A percentile compares a stretch with the other conserved stretches of the same genome.
Conservation (phyloP, 2,797 vertebrate genomes). For the Basileuterus tristriatus region DNA sequence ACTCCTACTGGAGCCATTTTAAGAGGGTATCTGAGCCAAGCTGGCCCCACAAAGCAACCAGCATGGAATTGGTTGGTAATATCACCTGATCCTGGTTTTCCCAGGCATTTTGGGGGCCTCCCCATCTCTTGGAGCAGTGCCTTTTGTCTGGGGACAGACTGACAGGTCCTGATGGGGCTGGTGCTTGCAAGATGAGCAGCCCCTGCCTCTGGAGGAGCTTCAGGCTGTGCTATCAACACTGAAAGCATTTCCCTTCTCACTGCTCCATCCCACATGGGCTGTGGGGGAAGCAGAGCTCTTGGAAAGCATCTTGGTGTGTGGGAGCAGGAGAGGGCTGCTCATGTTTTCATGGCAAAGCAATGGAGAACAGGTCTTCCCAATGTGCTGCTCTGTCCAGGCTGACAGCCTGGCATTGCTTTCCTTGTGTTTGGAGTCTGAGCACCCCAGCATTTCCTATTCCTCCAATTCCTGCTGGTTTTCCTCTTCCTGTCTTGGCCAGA, state of each 20-base stretch:
- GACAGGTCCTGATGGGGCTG: neutral
- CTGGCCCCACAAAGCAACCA: neutral
- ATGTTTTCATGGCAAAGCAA: neutral
- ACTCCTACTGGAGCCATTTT: neutral
- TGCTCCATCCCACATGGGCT: neutral
- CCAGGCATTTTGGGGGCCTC: neutral
- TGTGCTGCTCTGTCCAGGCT: neutral
- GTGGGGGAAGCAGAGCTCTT: slow-evolving; percentile 34
- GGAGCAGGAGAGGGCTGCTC: neutral
- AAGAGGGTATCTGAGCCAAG: neutral
- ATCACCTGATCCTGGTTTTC: neutral
- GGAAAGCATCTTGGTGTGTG: neutral
- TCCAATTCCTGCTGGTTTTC: neutral
- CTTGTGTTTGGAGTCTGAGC: neutral
- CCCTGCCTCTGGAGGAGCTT: neutral
- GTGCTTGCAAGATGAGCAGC: neutral
- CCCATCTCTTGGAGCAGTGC: neutral
- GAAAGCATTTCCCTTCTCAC: neutral
- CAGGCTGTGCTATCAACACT: neutral
- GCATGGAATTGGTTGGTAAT: neutral
- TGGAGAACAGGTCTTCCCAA: neutral
- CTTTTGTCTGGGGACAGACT: neutral
- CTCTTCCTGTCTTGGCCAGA: neutral
- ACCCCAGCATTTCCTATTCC: neutral
- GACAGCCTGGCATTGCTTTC: neutral